Percentiles rank a stretch among this genome's conserved stretches.
Conservation (phyloP, 2,113 vertebrate species). For the Lagopus leucura region DNA sequence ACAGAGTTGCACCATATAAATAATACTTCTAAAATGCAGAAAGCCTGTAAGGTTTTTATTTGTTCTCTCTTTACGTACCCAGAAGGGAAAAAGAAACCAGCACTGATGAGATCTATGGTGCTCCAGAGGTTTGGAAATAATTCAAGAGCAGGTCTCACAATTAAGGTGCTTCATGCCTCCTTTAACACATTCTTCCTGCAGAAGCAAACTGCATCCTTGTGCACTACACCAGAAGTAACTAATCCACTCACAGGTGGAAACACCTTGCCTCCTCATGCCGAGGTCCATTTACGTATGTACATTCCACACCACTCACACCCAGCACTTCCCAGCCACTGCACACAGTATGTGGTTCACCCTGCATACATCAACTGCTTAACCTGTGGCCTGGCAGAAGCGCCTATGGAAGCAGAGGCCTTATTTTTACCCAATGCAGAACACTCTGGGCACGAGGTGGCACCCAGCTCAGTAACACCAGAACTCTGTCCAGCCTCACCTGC, state of each 20-base stretch:
- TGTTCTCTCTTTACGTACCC: background rate
- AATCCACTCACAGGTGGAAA: background rate
- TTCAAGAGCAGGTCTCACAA: background rate
- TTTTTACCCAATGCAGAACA: background rate
- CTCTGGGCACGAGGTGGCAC: background rate
- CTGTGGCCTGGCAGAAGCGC: background rate
- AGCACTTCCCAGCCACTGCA: background rate
- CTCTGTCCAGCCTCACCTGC: background rate
- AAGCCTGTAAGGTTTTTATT: constrained; percentile 4
- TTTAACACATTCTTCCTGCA: background rate
- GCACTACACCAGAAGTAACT: constrained; percentile 28
- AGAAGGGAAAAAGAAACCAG: constrained; percentile 9
- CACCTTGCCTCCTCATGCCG: constrained; percentile 55
- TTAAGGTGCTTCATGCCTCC: background rate
- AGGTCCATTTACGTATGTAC: constrained; percentile 24
- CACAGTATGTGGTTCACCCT: background rate
- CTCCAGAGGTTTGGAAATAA: background rate
- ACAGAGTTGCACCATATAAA: constrained; percentile 9
- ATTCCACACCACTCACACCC: constrained; percentile 41
- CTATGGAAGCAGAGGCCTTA: background rate
- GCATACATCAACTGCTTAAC: rapidly evolving
- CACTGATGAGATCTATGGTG: background rate
- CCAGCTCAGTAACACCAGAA: background rate
- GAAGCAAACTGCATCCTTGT: background rate
- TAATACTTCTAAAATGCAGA: background rate